Conservation (phyloP, 1,140 invertebrate species). For the Ephestia elutella region DNA sequence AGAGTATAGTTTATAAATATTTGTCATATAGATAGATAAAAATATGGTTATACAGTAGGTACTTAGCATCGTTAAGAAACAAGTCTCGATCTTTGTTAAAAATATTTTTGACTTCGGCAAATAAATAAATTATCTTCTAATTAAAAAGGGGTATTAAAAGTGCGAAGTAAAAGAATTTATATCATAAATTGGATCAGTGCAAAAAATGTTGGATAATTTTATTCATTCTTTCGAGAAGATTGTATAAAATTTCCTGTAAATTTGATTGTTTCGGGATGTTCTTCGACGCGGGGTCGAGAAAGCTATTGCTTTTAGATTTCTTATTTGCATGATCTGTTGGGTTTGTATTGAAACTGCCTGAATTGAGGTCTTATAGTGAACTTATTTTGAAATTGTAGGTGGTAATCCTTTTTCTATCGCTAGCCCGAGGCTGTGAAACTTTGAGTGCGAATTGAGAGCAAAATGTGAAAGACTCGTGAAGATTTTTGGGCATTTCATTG, state of each 20-base stretch:
- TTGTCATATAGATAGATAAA: too few species aligned
- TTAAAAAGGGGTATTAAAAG: background rate
- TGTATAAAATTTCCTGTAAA: conserved; percentile 21
- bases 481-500: too few species aligned
- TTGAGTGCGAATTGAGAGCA: too few species aligned
- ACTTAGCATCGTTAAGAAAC: too few species aligned
- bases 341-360: background rate
- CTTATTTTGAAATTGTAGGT: too few species aligned
- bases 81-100: too few species aligned
- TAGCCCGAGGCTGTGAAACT: too few species aligned
- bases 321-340: background rate
- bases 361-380: background rate
- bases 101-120: background rate
- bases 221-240: conserved; percentile 16
- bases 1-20: too few species aligned
- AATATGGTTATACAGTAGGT: too few species aligned
- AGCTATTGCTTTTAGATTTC: background rate
- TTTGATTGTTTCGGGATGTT: conserved; percentile 25
- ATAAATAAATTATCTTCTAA: background rate
- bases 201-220: conserved; percentile 17
- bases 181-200: background rate
- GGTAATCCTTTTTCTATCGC: too few species aligned
- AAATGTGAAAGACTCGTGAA: too few species aligned
- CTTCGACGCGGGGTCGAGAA: conserved; percentile 1
- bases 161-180: background rate